phyloP scores from a whole-genome alignment of 1,140 invertebrate species.

The Diorhabda sublineata region DNA sequence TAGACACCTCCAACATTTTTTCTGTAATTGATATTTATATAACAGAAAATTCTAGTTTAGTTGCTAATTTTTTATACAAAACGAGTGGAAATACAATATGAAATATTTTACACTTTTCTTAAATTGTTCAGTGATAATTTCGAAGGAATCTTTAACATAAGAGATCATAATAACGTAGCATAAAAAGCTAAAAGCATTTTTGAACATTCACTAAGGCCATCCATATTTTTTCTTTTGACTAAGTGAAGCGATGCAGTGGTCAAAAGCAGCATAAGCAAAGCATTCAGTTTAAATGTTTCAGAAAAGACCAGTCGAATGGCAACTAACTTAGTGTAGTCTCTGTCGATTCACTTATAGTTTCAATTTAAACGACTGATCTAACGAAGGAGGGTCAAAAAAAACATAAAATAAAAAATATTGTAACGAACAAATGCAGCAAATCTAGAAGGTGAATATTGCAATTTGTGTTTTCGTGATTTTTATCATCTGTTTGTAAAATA shows the following conservation, averaged over 20 bases:
- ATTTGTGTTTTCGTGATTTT: conserved; percentile 45
- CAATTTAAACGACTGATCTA: conserved; percentile 41
- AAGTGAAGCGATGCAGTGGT: conserved; percentile 38
- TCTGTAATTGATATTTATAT: too few relatives aligned
- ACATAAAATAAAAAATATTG: conserved; percentile 12
- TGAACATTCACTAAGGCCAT: conserved; percentile 5
- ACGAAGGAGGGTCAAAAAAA: conserved; percentile 32
- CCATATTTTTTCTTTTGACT: neutral
- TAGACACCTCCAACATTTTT: too few relatives aligned
- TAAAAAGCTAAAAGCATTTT: conserved; percentile 6
- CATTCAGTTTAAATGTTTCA: conserved; percentile 52
- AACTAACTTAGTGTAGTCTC: conserved; percentile 50
- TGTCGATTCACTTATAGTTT: neutral
- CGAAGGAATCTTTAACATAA: neutral
- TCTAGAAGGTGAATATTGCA: conserved; percentile 48
- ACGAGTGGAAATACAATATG: too few relatives aligned
- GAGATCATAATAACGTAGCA: neutral
- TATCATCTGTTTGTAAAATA: conserved; percentile 35
- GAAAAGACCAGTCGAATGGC: conserved; percentile 63
- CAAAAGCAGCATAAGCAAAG: conserved; percentile 42
- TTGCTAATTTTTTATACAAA: too few relatives aligned
- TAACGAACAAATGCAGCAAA: conserved; percentile 45
- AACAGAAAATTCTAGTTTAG: too few relatives aligned
- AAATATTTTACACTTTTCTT: too few relatives aligned
- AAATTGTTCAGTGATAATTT: too few relatives aligned